Conservation (phyloP, 2,113 vertebrate genomes). For the Gopherus evgoodei region DNA sequence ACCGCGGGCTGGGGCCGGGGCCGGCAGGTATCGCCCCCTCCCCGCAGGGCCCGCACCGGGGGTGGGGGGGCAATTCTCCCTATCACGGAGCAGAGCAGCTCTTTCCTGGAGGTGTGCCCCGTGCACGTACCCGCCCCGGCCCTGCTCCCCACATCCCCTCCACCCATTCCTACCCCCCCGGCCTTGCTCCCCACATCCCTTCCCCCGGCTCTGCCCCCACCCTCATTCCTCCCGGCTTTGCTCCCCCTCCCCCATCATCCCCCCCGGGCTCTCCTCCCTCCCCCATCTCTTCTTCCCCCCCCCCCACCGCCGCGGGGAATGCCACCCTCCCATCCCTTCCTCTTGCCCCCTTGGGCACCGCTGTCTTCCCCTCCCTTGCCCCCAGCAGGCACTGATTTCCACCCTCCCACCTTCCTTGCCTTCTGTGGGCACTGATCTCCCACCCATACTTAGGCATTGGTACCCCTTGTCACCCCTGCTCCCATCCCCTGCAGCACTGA, state of each 20-base stretch:
- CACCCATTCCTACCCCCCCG: too few species aligned
- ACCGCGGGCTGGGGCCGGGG: slow-evolving; percentile 23
- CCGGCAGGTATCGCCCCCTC: neutral
- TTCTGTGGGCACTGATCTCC: neutral
- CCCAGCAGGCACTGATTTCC: neutral
- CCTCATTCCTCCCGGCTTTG: neutral
- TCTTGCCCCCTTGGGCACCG: neutral
- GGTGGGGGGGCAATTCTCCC: neutral
- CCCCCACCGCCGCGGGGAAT: too few species aligned
- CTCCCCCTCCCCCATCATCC: too few species aligned
- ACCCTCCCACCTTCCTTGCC: neutral
- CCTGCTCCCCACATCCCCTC: neutral
- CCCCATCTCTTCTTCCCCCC: neutral
- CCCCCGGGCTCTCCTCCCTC: neutral
- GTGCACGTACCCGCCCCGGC: slow-evolving; percentile 10
- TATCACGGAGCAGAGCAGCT: neutral
- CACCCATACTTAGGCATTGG: neutral
- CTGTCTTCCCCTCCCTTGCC: neutral
- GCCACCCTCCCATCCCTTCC: neutral
- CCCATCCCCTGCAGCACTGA: neutral
- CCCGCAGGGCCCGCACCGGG: neutral
- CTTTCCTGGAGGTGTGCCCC: neutral
- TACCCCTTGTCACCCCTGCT: neutral
- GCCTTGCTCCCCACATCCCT: neutral
- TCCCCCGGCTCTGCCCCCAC: too few species aligned